These are phyloP conservation scores for Pseudoatta argentina DNA, from an alignment of 1,140 invertebrate genomes.

Conservation along the genomic window DNA sequence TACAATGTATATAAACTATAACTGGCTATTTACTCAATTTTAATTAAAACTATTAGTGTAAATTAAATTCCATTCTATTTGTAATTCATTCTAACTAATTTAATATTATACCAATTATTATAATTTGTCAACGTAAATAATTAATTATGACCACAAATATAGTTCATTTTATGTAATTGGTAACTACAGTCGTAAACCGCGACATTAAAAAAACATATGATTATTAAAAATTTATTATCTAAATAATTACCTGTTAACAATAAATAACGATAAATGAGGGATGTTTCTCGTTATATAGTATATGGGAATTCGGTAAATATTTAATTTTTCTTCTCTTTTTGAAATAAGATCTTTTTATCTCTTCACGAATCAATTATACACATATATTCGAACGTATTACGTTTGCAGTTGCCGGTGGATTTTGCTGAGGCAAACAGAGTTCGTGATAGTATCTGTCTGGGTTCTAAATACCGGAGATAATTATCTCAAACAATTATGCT, in stretches of 20 bases:
- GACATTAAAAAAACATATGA: not conserved
- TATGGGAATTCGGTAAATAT: not conserved
- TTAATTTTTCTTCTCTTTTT: not conserved
- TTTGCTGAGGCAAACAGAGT: conserved; percentile 3
- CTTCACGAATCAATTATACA: not conserved
- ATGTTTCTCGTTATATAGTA: not conserved
- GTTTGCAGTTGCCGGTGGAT: not conserved
- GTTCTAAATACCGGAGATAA: conserved; percentile 55
- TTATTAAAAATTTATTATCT: conserved; percentile 4
- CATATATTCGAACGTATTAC: not conserved
- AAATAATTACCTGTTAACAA: not conserved
- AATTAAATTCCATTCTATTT: conserved; percentile 9
- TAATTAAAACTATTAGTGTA: not conserved
- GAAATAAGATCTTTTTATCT: not conserved
- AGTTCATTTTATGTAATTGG: not conserved
- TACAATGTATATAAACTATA: not conserved
- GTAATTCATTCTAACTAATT: conserved; percentile 31
- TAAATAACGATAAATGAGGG: not conserved
- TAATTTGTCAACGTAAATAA: conserved; percentile 11
- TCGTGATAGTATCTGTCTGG: not conserved
- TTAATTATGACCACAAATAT: conserved; percentile 18
- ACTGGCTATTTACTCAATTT: not conserved
- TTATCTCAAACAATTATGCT: conserved; percentile 67
- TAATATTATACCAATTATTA: conserved; percentile 23
- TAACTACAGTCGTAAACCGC: not conserved